phyloP scores from a whole-genome alignment of 2,797 vertebrate species.

The Gymnothorax javanicus region DNA sequence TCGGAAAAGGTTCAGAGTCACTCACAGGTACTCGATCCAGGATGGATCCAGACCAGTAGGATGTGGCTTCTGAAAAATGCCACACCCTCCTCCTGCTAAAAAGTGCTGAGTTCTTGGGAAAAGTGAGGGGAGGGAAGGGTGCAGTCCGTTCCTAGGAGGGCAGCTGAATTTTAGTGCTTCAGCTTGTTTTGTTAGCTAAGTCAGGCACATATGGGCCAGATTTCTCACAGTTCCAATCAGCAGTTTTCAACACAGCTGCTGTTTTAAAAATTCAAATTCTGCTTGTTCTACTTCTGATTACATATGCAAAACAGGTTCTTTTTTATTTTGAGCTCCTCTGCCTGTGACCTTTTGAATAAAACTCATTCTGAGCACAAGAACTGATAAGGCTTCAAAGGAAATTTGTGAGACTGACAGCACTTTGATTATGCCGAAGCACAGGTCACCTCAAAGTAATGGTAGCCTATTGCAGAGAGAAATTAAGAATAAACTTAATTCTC shows the following conservation, averaged over 20 bases:
- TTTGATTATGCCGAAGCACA: not conserved
- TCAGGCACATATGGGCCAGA: conserved; percentile 45
- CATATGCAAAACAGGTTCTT: not conserved
- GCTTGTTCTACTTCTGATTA: conserved; percentile 7
- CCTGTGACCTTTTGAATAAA: not conserved
- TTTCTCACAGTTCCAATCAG: conserved; percentile 46
- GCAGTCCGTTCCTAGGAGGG: conserved; percentile 30
- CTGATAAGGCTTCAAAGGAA: conserved; percentile 2
- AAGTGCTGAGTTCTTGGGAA: conserved; percentile 58
- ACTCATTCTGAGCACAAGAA: not conserved
- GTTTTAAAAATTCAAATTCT: conserved; percentile 11
- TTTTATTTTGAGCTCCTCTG: not conserved
- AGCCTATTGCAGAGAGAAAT: not conserved
- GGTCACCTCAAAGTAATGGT: not conserved
- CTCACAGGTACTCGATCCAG: conserved; percentile 46
- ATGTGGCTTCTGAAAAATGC: conserved; percentile 49
- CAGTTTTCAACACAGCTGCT: conserved; percentile 26
- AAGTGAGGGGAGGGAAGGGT: conserved; percentile 33
- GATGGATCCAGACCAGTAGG: conserved; percentile 38
- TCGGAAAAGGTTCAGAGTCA: conserved; percentile 5
- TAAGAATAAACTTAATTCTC: not conserved
- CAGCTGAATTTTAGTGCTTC: conserved; percentile 31
- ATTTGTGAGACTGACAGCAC: not conserved
- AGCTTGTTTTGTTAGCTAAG: conserved; percentile 49
- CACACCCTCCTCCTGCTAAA: conserved; percentile 37